phyloP scores from a whole-genome alignment of 2,797 vertebrate genomes.

The Decapterus maruadsi region DNA sequence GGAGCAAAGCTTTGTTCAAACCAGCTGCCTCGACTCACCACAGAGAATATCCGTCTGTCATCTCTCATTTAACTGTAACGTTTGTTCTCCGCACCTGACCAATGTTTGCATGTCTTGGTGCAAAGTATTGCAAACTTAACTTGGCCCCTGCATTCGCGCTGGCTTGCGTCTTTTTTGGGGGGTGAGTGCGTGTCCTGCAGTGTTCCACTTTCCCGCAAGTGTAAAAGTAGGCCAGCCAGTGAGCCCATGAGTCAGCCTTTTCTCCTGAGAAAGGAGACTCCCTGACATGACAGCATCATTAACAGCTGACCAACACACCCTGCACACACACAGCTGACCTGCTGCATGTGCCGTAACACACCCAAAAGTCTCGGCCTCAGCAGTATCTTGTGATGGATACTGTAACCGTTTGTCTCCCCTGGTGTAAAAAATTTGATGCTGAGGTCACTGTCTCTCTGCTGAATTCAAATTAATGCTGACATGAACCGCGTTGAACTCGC shows the following conservation, averaged over 20 bases:
- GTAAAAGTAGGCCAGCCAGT: constrained; percentile 78
- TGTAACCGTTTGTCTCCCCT: constrained; percentile 65
- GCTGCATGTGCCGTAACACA: constrained; percentile 44
- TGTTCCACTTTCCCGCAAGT: constrained; percentile 62
- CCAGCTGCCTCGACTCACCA: constrained; percentile 6
- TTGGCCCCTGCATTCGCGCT: constrained; percentile 7
- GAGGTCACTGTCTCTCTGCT: constrained; percentile 65
- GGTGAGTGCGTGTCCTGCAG: constrained; percentile 23
- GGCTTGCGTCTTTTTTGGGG: neutral
- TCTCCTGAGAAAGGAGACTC: constrained; percentile 78
- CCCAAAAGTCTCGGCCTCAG: constrained; percentile 57
- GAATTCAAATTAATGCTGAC: constrained; percentile 51
- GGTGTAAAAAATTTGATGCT: constrained; percentile 53
- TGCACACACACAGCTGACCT: constrained; percentile 46
- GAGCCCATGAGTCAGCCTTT: constrained; percentile 69
- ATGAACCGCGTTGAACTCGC: constrained; percentile 60
- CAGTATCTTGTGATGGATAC: constrained; percentile 59
- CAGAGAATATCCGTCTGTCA: constrained; percentile 25
- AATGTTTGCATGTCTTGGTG: constrained; percentile 19
- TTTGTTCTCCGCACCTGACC: constrained; percentile 41
- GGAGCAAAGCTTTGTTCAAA: constrained; percentile 13
- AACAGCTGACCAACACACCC: constrained; percentile 80
- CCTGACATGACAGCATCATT: constrained; percentile 74
- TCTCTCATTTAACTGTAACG: constrained; percentile 2
- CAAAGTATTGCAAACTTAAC: constrained; percentile 26